Conservation (phyloP, 2,797 vertebrate genomes). For the Sebastiscus tertius region DNA sequence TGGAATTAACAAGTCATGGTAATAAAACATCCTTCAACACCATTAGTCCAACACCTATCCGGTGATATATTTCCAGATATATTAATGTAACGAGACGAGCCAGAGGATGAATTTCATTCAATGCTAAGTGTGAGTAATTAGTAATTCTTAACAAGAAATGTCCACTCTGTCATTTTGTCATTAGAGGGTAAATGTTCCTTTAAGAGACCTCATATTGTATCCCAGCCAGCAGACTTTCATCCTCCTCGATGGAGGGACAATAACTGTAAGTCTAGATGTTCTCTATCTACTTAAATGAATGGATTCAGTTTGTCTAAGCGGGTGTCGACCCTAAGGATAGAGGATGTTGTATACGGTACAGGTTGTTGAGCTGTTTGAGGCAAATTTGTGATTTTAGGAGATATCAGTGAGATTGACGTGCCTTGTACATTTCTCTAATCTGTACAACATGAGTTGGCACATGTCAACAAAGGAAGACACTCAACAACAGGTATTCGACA, state of each 20-base stretch:
- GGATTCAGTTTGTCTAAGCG: not conserved
- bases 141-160: not conserved
- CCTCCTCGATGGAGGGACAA: not conserved
- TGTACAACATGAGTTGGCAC: not conserved
- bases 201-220: not conserved
- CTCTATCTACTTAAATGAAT: not conserved
- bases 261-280: not conserved
- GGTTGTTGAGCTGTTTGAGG: not conserved
- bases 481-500: not conserved
- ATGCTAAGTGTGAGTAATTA: not conserved
- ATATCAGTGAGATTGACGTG: not conserved
- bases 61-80: slow-evolving; percentile 1
- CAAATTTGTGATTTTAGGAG: not conserved
- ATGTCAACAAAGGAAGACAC: not conserved
- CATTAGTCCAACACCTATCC: slow-evolving; percentile 12
- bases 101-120: slow-evolving; percentile 1
- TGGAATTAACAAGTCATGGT: slow-evolving; percentile 4
- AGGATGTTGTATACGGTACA: not conserved
- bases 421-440: not conserved
- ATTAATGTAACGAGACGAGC: slow-evolving; percentile 19
- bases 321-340: not conserved
- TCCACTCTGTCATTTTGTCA: not conserved
- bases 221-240: not conserved
- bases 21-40: slow-evolving; percentile 12
- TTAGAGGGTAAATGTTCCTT: slow-evolving; percentile 11